These are phyloP conservation scores for Trimorus sp. DNA, from an alignment of 2,888 invertebrate genomes.

Conservation along the genomic window DNA sequence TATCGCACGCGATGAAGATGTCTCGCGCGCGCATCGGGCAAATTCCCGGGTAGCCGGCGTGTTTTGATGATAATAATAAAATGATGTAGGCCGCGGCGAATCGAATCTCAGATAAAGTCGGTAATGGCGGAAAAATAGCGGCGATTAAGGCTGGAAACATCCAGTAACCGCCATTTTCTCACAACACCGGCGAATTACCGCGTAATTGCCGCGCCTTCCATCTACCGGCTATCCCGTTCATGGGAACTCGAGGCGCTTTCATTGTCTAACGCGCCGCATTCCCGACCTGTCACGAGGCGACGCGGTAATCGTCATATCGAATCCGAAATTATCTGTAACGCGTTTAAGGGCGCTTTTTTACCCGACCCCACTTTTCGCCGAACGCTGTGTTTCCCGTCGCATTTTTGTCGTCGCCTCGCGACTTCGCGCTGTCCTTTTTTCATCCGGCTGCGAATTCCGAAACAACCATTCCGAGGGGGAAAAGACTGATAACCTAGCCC, in stretches of 20 bases:
- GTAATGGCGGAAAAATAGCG: constrained; percentile 80
- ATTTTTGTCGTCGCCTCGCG: no score
- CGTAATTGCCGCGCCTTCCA: constrained; percentile 79
- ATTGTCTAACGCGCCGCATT: constrained; percentile 76
- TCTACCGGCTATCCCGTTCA: constrained; percentile 75
- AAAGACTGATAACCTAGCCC: no score
- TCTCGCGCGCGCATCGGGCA: constrained; percentile 41
- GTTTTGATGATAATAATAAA: constrained; percentile 59
- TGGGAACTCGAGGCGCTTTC: constrained; percentile 77
- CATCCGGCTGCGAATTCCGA: no score
- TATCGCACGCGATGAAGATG: constrained; percentile 50
- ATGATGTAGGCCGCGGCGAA: constrained; percentile 61
- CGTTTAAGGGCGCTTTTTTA: constrained; percentile 34
- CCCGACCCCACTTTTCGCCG: not conserved
- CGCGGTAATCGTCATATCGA: constrained; percentile 77
- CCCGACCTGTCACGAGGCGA: constrained; percentile 69
- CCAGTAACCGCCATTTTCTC: constrained; percentile 79
- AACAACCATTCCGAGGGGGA: no score
- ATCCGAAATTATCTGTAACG: constrained; percentile 75
- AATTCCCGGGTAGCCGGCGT: constrained; percentile 49
- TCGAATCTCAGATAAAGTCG: constrained; percentile 72
- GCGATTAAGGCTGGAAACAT: constrained; percentile 80
- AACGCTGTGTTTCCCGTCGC: no score
- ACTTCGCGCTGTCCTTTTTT: no score
- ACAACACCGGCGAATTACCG: constrained; percentile 80